phyloP scores from a whole-genome alignment of 2,888 invertebrate species.

The Alloscopus bannaensis region DNA sequence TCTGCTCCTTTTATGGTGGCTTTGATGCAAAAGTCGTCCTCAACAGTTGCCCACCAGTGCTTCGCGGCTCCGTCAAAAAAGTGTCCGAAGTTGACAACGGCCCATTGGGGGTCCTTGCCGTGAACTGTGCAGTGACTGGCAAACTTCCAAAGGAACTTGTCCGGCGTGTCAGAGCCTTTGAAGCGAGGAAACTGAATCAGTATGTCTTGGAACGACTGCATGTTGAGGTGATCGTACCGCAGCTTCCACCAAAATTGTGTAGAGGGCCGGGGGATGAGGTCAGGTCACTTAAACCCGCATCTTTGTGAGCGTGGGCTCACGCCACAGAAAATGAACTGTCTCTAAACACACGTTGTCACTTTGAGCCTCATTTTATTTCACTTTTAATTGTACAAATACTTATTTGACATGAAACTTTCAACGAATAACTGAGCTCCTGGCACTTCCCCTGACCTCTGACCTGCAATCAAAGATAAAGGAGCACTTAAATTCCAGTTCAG shows the following conservation, averaged over 20 bases:
- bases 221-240: not conserved
- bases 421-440: too few species aligned
- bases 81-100: not conserved
- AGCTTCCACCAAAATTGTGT: not conserved
- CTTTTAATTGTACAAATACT: too few species aligned
- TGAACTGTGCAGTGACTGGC: not conserved
- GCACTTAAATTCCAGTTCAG: too few species aligned
- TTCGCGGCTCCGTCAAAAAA: constrained; percentile 2
- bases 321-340: not conserved
- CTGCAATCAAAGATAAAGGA: too few species aligned
- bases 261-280: not conserved
- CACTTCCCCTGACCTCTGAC: too few species aligned
- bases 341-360: not conserved
- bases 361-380: not conserved
- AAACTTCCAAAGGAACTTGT: not conserved
- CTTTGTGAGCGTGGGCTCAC: not conserved
- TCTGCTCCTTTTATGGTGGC: not conserved
- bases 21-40: not conserved
- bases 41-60: not conserved
- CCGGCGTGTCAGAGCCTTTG: not conserved
- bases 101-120: constrained; percentile 1
- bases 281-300: not conserved
- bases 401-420: too few species aligned
- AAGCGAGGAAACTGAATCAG: not conserved
- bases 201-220: not conserved